phyloP scores from a whole-genome alignment of 2,797 vertebrate species.

The Gymnocypris eckloni region DNA sequence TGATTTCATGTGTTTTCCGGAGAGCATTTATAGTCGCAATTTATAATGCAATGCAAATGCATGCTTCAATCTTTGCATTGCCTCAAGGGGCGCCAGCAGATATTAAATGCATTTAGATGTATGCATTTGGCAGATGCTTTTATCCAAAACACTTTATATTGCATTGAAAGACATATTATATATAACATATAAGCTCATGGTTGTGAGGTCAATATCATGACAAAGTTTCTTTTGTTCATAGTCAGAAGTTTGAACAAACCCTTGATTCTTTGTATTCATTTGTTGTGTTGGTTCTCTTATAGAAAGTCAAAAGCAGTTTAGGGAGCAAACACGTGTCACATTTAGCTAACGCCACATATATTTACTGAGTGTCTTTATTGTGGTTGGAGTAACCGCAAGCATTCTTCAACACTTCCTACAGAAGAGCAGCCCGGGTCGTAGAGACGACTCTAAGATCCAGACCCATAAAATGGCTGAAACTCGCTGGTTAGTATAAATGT shows the following conservation, averaged over 20 bases:
- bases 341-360: conserved; percentile 11
- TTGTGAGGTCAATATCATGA: not conserved
- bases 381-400: conserved; percentile 26
- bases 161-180: not conserved
- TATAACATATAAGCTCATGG: no score
- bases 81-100: not conserved
- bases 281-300: no score
- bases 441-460: conserved; percentile 18
- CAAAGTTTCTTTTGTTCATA: not conserved
- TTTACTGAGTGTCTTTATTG: conserved; percentile 36
- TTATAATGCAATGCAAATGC: not conserved
- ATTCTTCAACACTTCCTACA: conserved; percentile 10
- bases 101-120: not conserved
- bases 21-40: not conserved
- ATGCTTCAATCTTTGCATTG: not conserved
- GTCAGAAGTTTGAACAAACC: no score
- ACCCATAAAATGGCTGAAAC: conserved; percentile 45
- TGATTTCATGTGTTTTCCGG: not conserved
- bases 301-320: not conserved
- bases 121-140: not conserved
- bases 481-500: conserved; percentile 44
- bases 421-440: not conserved
- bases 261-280: no score
- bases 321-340: conserved; percentile 7
- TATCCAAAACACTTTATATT: not conserved